Evolutionary conservation across 2,113 vertebrate species (phyloP).

Genomic region (Emberiza fucata): DNA sequence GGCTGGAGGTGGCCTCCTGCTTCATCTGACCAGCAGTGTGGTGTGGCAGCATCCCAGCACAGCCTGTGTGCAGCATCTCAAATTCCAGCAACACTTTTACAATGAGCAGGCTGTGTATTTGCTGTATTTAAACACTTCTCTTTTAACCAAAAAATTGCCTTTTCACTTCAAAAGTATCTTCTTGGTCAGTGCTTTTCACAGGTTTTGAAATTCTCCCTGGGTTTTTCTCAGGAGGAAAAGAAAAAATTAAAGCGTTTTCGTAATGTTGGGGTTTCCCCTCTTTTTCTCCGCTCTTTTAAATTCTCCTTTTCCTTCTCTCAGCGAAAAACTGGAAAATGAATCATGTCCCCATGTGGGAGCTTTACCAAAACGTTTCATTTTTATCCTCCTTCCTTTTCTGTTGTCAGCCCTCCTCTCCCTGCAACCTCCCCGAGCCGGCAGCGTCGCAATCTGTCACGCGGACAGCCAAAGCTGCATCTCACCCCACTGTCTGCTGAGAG

Average conservation of each 20-base stretch:
- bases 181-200: neutral
- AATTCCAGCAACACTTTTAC: neutral
- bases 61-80: neutral
- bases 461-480: conserved; percentile 50
- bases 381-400: conserved; percentile 23
- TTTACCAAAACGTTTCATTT: conserved; percentile 22
- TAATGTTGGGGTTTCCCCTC: neutral
- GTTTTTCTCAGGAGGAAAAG: neutral
- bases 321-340: neutral
- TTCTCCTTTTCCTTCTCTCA: neutral
- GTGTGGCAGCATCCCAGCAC: neutral
- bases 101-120: neutral
- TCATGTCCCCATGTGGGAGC: neutral
- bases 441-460: conserved; percentile 21
- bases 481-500: conserved; percentile 42
- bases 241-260: neutral
- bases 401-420: neutral
- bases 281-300: neutral
- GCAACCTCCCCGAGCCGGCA: neutral
- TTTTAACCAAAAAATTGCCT: neutral
- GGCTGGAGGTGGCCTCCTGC: neutral
- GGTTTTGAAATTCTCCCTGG: neutral
- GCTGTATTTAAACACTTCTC: neutral
- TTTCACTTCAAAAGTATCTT: neutral
- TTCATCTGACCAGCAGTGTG: neutral